A percentile compares a stretch with the other conserved stretches of the same genome.
These are phyloP conservation scores for Chlamydotis undulata DNA, from an alignment of 2,113 vertebrate genomes.

Conservation along the genomic window DNA sequence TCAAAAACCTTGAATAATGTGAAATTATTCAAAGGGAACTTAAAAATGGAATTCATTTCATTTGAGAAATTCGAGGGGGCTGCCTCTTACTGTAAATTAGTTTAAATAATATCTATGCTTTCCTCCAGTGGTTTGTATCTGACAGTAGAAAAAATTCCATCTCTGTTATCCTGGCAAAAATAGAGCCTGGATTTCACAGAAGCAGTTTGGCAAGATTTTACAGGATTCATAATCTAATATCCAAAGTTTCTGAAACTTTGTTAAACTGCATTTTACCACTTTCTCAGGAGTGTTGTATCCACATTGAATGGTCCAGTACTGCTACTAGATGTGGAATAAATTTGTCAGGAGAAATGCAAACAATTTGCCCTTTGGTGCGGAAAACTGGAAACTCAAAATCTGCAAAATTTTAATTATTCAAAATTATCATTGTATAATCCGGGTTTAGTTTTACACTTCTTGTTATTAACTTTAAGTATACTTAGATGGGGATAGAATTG, in stretches of 20 bases:
- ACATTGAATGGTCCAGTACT: background rate
- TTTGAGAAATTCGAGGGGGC: background rate
- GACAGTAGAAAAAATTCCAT: background rate
- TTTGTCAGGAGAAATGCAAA: background rate
- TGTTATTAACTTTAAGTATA: background rate
- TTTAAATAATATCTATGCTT: background rate
- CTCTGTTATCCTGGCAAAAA: background rate
- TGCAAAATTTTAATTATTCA: background rate
- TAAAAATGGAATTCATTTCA: background rate
- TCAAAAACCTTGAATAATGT: background rate
- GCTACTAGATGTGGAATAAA: background rate
- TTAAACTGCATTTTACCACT: background rate
- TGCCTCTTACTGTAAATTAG: background rate
- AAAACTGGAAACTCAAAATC: background rate
- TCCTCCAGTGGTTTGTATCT: background rate
- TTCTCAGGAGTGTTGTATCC: background rate
- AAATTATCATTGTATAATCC: background rate
- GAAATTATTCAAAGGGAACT: background rate
- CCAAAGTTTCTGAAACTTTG: background rate
- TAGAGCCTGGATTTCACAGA: background rate
- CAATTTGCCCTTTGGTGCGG: background rate
- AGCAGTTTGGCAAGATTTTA: background rate
- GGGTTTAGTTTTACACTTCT: background rate
- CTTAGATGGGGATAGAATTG: background rate
- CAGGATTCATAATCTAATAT: background rate